Evolutionary conservation across 2,888 invertebrate species (phyloP).

Genomic region (Thecophora atra): DNA sequence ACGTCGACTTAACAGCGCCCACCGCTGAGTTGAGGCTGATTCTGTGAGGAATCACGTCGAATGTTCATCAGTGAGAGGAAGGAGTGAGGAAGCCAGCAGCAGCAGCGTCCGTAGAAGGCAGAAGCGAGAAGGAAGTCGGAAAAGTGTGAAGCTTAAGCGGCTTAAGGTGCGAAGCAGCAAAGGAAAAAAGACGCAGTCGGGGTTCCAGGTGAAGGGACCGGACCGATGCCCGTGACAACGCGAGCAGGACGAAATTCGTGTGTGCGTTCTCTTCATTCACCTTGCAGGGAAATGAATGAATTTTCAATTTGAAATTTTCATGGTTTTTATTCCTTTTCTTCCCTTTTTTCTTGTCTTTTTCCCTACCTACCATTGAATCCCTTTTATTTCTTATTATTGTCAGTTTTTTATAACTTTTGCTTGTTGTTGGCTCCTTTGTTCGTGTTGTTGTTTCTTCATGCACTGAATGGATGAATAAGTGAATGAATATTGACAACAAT

Average conservation of each 20-base stretch:
- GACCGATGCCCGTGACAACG: neutral
- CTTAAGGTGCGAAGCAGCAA: slow-evolving; percentile 23
- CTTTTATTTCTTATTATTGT: slow-evolving; percentile 6
- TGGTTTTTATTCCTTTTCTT: slow-evolving; percentile 30
- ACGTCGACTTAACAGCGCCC: neutral
- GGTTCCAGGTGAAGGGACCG: slow-evolving; percentile 10
- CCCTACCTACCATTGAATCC: neutral
- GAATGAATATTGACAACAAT: neutral
- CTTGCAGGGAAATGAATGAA: slow-evolving; percentile 40
- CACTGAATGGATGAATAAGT: slow-evolving; percentile 1
- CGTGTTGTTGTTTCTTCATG: neutral
- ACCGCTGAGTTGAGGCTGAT: slow-evolving; percentile 1
- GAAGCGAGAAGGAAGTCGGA: neutral
- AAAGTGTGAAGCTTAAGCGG: slow-evolving; percentile 30
- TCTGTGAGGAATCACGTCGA: slow-evolving; percentile 4
- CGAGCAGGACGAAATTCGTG: neutral
- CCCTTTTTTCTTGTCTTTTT: too few relatives aligned
- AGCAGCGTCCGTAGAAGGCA: neutral
- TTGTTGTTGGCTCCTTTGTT: slow-evolving; percentile 1
- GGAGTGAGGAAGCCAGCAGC: neutral
- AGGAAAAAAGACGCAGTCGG: slow-evolving; percentile 24
- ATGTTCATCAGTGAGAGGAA: slow-evolving; percentile 27
- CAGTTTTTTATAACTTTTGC: slow-evolving; percentile 2
- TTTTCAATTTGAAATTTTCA: slow-evolving; percentile 40
- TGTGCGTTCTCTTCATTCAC: slow-evolving; percentile 6